These are phyloP conservation scores for Xiphorhynchus erythropygius DNA, from an alignment of 2,797 vertebrate genomes.

Conservation along the genomic window DNA sequence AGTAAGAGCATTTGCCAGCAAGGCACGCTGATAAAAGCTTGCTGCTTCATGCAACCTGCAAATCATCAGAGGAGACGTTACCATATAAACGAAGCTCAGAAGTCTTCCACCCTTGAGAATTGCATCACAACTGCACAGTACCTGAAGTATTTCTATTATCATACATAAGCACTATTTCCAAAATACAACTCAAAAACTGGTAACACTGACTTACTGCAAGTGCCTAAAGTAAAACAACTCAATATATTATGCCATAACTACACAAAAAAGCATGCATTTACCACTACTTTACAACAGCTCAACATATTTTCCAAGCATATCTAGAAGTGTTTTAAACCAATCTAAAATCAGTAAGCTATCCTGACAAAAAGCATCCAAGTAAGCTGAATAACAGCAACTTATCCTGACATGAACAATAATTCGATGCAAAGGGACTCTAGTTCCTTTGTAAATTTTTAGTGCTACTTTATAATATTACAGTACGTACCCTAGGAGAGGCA, in stretches of 20 bases:
- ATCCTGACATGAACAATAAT: neutral
- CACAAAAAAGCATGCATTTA: neutral
- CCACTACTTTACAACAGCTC: neutral
- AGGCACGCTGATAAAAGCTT: slow-evolving; percentile 96
- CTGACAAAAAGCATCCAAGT: neutral
- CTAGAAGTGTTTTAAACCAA: neutral
- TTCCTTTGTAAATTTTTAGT: neutral
- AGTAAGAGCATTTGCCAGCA: slow-evolving; percentile 97
- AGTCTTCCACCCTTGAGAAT: slow-evolving; percentile 65
- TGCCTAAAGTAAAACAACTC: neutral
- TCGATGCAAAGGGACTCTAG: neutral
- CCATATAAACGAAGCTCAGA: slow-evolving; percentile 54
- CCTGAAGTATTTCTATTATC: neutral
- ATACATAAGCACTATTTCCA: neutral
- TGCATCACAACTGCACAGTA: slow-evolving; percentile 66
- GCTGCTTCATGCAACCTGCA: slow-evolving; percentile 92
- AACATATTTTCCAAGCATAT: neutral
- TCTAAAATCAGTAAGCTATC: neutral
- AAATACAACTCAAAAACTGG: neutral
- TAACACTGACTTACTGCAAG: neutral
- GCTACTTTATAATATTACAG: neutral
- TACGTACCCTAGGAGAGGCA: slow-evolving; percentile 95
- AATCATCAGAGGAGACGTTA: slow-evolving; percentile 74
- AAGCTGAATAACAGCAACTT: neutral
- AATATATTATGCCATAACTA: neutral